Evolutionary conservation across 2,888 invertebrate genomes (phyloP).

Genomic region (Lycaena phlaeas): DNA sequence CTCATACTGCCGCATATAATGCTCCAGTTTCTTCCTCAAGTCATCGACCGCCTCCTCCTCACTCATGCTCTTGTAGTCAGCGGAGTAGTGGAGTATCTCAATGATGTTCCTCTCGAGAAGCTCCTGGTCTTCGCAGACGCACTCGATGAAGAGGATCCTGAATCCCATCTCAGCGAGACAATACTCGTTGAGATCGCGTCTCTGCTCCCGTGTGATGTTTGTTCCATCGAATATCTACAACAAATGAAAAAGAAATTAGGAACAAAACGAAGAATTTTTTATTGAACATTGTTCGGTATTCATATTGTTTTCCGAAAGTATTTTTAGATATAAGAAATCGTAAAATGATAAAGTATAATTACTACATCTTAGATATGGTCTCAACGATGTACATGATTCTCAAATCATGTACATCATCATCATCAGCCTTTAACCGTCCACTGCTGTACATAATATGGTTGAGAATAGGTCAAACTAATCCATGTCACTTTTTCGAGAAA

Average conservation of each 20-base stretch:
- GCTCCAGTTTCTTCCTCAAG: slow-evolving; percentile 85
- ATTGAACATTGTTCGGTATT: no score
- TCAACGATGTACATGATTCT: no score
- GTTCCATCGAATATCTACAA: slow-evolving; percentile 93
- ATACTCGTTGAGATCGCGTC: slow-evolving; percentile 83
- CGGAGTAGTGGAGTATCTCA: slow-evolving; percentile 88
- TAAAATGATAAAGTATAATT: no score
- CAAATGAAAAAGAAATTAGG: no score
- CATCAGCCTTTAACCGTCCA: no score
- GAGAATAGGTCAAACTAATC: no score
- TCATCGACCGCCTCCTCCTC: slow-evolving; percentile 85
- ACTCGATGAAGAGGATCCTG: slow-evolving; percentile 93
- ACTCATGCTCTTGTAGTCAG: slow-evolving; percentile 88
- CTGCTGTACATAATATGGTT: no score
- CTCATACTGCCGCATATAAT: slow-evolving; percentile 87
- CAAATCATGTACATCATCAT: no score
- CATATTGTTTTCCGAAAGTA: no score
- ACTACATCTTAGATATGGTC: no score
- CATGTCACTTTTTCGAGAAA: no score
- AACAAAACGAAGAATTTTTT: slow-evolving; percentile 2
- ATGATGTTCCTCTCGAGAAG: slow-evolving; percentile 62
- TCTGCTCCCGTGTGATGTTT: slow-evolving; percentile 87
- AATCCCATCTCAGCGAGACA: slow-evolving; percentile 82
- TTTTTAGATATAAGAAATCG: no score
- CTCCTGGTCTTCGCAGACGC: slow-evolving; percentile 85